Evolutionary conservation across 2,888 invertebrate genomes (phyloP).

Genomic region (Lycaena phlaeas): DNA sequence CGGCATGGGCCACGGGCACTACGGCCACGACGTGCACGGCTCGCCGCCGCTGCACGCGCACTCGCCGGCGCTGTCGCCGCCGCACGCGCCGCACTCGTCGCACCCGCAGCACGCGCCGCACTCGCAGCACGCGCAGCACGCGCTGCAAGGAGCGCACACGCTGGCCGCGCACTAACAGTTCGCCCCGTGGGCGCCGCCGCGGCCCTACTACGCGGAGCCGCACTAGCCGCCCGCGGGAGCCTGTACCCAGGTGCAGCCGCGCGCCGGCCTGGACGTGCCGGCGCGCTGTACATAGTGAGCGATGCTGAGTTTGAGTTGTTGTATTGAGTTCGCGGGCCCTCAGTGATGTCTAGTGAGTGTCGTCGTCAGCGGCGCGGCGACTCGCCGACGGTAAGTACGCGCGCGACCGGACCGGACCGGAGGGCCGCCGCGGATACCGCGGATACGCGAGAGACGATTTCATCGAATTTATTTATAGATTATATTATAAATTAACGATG

Average conservation of each 20-base stretch:
- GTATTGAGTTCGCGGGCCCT: conserved; percentile 17
- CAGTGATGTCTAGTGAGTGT: conserved; percentile 23
- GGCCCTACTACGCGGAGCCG: conserved; percentile 67
- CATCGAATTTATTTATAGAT: conserved; percentile 73
- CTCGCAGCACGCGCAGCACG: conserved; percentile 69
- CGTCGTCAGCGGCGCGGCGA: conserved; percentile 56
- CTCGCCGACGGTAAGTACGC: conserved; percentile 28
- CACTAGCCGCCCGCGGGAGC: conserved; percentile 65
- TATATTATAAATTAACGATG: conserved; percentile 65
- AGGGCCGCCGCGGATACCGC: conserved; percentile 34
- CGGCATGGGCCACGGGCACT: conserved; percentile 83
- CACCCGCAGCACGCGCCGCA: conserved; percentile 76
- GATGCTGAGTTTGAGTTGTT: conserved; percentile 20
- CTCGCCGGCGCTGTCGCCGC: conserved; percentile 79
- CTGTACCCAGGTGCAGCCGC: conserved; percentile 23
- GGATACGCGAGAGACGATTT: conserved; percentile 64
- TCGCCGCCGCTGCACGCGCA: conserved; percentile 89
- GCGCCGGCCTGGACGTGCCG: conserved; percentile 28
- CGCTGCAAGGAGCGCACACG: conserved; percentile 57
- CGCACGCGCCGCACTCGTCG: conserved; percentile 76
- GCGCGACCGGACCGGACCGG: conserved; percentile 21
- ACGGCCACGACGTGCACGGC: conserved; percentile 90
- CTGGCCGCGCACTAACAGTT: conserved; percentile 70
- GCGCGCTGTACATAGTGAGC: conserved; percentile 22
- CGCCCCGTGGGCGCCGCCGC: conserved; percentile 83